Conservation (phyloP, 2,888 invertebrate genomes). For the Cataglyphis livida region DNA sequence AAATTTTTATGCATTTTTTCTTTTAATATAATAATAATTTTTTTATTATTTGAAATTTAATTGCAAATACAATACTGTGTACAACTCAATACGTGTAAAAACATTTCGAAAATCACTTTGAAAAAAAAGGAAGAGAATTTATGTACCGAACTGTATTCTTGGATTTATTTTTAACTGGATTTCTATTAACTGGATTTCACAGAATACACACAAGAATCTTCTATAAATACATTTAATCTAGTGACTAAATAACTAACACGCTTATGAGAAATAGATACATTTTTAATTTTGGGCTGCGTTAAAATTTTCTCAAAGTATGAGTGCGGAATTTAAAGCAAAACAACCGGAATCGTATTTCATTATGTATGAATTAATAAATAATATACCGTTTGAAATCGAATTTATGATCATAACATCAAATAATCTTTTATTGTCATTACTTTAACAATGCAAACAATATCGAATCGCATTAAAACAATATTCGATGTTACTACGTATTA, state of each 20-base stretch:
- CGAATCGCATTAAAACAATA: background rate
- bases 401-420: background rate
- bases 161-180: too few species aligned
- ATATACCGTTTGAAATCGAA: conserved; percentile 4
- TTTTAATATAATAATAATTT: too few species aligned
- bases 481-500: background rate
- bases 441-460: background rate
- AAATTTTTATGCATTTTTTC: too few species aligned
- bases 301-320: background rate
- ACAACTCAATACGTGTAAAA: background rate
- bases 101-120: background rate
- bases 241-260: background rate
- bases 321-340: background rate
- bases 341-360: background rate
- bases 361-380: background rate
- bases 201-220: background rate
- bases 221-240: background rate
- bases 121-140: background rate
- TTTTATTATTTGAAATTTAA: too few species aligned
- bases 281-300: background rate
- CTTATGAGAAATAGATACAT: background rate
- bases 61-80: background rate
- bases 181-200: too few species aligned
- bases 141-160: background rate
- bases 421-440: background rate